Percentiles rank a stretch among this genome's conserved stretches.
Conservation (phyloP, 2,888 invertebrate genomes). For the Pycnomerus fuliginosus region DNA sequence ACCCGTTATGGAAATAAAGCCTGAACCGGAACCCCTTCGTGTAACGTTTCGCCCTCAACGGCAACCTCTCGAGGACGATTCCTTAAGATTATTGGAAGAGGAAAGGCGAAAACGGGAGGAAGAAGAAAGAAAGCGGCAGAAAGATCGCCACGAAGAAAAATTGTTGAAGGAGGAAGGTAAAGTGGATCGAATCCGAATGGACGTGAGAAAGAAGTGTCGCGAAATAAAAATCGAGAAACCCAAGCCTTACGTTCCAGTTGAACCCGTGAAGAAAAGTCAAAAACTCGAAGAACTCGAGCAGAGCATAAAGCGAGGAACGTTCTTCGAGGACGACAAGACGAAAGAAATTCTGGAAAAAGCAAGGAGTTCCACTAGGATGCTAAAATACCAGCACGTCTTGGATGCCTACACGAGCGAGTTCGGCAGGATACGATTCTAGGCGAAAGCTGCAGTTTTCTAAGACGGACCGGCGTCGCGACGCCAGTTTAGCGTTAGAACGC, state of each 20-base stretch:
- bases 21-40: conserved; percentile 31
- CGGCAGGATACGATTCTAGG: conserved; percentile 35
- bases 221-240: conserved; percentile 46
- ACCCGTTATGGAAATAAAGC: conserved; percentile 29
- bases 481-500: conserved; percentile 30
- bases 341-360: conserved; percentile 48
- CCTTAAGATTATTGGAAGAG: conserved; percentile 40
- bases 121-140: conserved; percentile 47
- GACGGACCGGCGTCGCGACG: conserved; percentile 27
- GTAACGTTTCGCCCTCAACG: conserved; percentile 36
- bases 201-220: conserved; percentile 46
- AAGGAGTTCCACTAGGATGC: conserved; percentile 41
- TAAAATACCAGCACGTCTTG: conserved; percentile 42
- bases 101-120: conserved; percentile 42
- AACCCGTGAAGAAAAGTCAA: conserved; percentile 48
- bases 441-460: conserved; percentile 17
- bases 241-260: conserved; percentile 43
- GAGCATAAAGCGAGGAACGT: conserved; percentile 48
- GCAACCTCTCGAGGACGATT: conserved; percentile 43
- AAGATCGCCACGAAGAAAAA: conserved; percentile 44
- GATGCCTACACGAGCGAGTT: conserved; percentile 38
- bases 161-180: conserved; percentile 44
- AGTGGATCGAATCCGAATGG: conserved; percentile 44
- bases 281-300: conserved; percentile 47
- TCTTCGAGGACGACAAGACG: conserved; percentile 49